A percentile compares a stretch with the other conserved stretches of the same genome.
Conservation (phyloP, 2,888 invertebrate species). For the Nasonovia ribisnigri region DNA sequence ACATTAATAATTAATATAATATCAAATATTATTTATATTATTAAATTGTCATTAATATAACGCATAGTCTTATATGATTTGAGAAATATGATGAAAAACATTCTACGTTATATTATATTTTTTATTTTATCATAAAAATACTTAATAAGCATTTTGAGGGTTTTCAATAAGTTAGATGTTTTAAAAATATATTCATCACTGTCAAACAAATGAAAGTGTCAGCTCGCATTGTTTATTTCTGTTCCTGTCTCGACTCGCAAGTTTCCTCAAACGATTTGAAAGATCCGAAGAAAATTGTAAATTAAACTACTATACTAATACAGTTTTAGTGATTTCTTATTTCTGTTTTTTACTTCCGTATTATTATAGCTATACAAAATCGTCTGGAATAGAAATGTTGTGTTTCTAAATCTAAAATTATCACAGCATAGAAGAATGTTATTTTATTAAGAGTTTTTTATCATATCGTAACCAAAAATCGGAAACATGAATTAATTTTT, state of each 20-base stretch:
- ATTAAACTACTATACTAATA: background rate
- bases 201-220: constrained; percentile 19
- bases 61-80: background rate
- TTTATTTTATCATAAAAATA: constrained; percentile 10
- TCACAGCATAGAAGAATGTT: background rate
- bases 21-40: background rate
- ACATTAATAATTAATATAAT: background rate
- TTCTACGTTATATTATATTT: background rate
- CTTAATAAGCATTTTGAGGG: background rate
- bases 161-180: constrained; percentile 1
- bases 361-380: background rate
- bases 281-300: background rate
- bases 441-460: background rate
- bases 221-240: constrained; percentile 22
- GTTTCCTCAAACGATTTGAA: background rate
- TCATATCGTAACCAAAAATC: background rate
- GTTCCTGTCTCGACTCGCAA: background rate
- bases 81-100: background rate
- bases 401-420: background rate
- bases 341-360: background rate
- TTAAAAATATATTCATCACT: constrained; percentile 36
- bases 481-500: background rate
- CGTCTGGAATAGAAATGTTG: background rate
- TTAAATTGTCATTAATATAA: background rate
- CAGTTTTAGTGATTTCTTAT: background rate